Evolutionary conservation across 2,797 vertebrate species (phyloP), one percentile per base, ranked within the genome.

Genomic region (Micromesistius poutassou): DNA sequence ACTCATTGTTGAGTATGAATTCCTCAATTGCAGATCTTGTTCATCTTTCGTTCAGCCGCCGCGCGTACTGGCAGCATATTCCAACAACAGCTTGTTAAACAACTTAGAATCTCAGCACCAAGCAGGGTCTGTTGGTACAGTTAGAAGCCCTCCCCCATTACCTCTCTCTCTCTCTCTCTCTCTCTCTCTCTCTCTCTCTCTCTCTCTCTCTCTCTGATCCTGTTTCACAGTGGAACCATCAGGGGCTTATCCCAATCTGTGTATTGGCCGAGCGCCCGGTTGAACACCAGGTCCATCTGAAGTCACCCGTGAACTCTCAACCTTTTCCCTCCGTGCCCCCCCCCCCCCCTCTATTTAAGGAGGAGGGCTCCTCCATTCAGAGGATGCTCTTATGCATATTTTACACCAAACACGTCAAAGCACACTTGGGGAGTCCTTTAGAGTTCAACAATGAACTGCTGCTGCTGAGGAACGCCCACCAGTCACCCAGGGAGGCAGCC

Each of bases 231-330:
- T 89, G 83, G 82, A 89, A 87, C 89, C 88, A 87, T 87, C 87
- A 90, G 88, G 83, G 87, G 89, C 87, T 93, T 92, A 91, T 91
- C 89, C 83, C 88, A 88, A 89, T 92, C 90, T 89, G 85, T 81
- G 81, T 80, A 74, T 87, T 91, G 91, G 91, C 90, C 73, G 13
- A 75, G 75, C 81, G 89, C 85, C 89, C 83, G 86, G 81, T 84
- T 80, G 80, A 79, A 86, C 85, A 77, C 84, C 85, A 78, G 84
- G 87, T 78, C 83, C 30, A 74, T 79, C 83, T 89, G 85, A 91
- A 91, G 87, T 88, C 84, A 87, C 83, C 82, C 87, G 85, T 90
- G 89, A 91, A 91, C 91, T 89, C 85, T 88, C 86, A 89, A 85
- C 89, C 87, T 89, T 90, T 91, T 79, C 83, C 83, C 81, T 81